phyloP scores from a whole-genome alignment of 2,113 vertebrate genomes.

The Clarias macrocephalus region DNA sequence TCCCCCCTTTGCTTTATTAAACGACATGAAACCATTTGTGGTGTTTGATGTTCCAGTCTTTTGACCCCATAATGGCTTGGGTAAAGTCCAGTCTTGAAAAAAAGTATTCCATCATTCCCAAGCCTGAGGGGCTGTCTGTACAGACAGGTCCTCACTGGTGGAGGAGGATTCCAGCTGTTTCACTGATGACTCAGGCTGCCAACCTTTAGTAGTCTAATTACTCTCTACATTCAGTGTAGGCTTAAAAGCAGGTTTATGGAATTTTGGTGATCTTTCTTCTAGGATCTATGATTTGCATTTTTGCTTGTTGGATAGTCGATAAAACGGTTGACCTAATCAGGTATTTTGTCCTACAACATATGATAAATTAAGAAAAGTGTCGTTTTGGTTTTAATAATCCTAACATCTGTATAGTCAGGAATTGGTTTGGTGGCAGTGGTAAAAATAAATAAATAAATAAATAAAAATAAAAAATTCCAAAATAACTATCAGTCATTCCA shows the following conservation, averaged over 20 bases:
- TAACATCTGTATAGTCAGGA: neutral
- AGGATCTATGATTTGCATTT: neutral
- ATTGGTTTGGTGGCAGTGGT: neutral
- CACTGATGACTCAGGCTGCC: constrained; percentile 2
- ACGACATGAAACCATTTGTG: neutral
- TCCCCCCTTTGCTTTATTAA: neutral
- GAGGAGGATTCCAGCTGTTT: constrained; percentile 30
- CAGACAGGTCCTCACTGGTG: constrained; percentile 26
- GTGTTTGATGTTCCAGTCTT: neutral
- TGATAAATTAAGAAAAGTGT: neutral
- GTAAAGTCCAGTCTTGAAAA: neutral
- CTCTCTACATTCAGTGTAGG: neutral
- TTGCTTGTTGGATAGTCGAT: neutral
- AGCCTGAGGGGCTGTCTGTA: constrained; percentile 25
- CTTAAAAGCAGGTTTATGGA: neutral
- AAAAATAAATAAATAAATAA: neutral
- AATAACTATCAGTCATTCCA: neutral
- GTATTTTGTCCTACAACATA: neutral
- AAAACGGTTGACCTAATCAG: neutral
- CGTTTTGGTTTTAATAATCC: no score
- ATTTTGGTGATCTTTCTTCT: neutral
- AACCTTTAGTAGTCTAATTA: neutral
- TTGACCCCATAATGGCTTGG: neutral
- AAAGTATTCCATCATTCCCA: neutral
- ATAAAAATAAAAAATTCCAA: neutral